A percentile compares a stretch with the other conserved stretches of the same genome.
Conservation (phyloP, 2,797 vertebrate species). For the Gallinago solitaria region DNA sequence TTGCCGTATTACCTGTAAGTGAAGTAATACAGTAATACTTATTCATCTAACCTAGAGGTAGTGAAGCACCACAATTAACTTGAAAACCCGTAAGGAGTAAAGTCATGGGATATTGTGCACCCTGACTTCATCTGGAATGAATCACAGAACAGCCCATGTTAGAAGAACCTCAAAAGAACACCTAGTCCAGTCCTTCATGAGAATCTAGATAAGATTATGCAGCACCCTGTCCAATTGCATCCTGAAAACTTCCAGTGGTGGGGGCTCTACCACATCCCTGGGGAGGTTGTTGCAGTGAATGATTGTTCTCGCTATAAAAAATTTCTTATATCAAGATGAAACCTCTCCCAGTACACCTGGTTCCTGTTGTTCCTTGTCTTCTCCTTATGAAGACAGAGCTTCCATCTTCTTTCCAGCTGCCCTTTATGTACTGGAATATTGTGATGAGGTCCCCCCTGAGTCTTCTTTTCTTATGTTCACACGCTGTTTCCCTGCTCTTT, state of each 20-base stretch:
- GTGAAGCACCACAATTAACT: background rate
- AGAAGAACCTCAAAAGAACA: background rate
- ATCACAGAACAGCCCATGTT: background rate
- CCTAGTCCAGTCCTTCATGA: background rate
- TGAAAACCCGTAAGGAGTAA: background rate
- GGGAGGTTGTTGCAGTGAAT: background rate
- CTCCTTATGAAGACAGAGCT: background rate
- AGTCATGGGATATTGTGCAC: background rate
- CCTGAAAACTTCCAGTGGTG: background rate
- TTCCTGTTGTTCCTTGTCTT: background rate
- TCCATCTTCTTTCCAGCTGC: background rate
- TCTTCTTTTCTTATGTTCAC: background rate
- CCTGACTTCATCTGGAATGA: background rate
- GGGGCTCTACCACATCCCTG: too few species aligned
- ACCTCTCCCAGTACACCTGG: background rate
- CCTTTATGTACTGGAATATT: background rate
- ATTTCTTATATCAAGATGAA: background rate
- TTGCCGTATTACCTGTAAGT: background rate
- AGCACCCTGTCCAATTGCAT: background rate
- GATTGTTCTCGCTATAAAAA: background rate
- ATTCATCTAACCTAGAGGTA: background rate
- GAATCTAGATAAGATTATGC: background rate
- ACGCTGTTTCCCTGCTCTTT: background rate
- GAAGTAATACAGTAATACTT: background rate
- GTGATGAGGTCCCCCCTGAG: background rate